Evolutionary conservation across 2,797 vertebrate species (phyloP).

Genomic region (Neosilurus mollespiculum): DNA sequence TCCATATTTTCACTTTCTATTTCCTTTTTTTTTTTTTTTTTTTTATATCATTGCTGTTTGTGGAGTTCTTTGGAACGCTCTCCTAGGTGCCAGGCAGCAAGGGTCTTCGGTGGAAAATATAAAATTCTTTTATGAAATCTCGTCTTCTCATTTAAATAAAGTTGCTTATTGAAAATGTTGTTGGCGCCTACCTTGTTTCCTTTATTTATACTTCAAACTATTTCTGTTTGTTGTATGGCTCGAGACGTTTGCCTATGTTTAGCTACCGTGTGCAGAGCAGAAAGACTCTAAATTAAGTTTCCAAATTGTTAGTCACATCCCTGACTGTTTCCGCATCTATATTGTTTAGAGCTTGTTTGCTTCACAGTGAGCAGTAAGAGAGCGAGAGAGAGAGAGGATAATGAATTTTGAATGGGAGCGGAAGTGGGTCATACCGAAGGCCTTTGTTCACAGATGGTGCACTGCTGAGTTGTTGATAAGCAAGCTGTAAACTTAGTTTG

Average conservation of each 20-base stretch:
- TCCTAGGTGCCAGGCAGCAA: conserved; percentile 44
- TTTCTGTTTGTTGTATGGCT: conserved; percentile 36
- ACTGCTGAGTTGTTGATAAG: conserved; percentile 24
- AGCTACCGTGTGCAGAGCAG: background rate
- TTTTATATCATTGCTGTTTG: conserved; percentile 47
- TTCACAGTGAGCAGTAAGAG: conserved; percentile 40
- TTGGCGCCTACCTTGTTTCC: conserved; percentile 36
- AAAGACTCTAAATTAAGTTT: conserved; percentile 24
- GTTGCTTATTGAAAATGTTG: conserved; percentile 25
- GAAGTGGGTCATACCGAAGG: conserved; percentile 67
- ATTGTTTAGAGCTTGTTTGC: background rate
- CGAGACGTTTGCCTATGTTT: conserved; percentile 19
- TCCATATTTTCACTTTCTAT: conserved; percentile 60
- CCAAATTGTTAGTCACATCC: conserved; percentile 15
- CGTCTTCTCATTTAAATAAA: conserved; percentile 15
- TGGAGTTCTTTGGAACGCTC: conserved; percentile 48
- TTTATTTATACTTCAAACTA: conserved; percentile 42
- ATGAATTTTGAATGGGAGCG: conserved; percentile 42
- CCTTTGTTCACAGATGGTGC: conserved; percentile 67
- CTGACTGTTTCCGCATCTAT: conserved; percentile 2
- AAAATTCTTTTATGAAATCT: background rate
- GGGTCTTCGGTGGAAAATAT: conserved; percentile 32
- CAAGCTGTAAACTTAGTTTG: conserved; percentile 18
- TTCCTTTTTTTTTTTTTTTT: conserved; percentile 36
- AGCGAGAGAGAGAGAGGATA: conserved; percentile 21